A percentile compares a stretch with the other conserved stretches of the same genome.
Evolutionary conservation across 2,888 invertebrate species (phyloP).

Genomic region (Pheosia gnoma): DNA sequence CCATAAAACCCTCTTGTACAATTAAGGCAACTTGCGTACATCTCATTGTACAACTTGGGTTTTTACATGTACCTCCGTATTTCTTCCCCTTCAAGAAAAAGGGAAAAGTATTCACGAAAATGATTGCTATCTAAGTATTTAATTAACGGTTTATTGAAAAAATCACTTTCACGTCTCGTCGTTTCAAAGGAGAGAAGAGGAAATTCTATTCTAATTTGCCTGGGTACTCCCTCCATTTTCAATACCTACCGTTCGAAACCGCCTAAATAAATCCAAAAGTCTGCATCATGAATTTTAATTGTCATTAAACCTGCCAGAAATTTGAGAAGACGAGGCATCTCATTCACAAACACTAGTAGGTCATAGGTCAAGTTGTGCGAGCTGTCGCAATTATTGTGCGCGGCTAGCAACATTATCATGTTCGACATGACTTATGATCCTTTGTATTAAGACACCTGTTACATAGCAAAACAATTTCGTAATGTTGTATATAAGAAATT

Average conservation of each 20-base stretch:
- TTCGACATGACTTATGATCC: constrained; percentile 25
- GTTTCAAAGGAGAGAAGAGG: too few relatives aligned
- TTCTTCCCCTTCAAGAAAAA: background rate
- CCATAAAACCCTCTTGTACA: constrained; percentile 60
- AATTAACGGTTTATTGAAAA: too few relatives aligned
- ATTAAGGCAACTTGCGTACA: constrained; percentile 40
- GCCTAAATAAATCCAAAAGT: background rate
- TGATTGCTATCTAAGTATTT: too few relatives aligned
- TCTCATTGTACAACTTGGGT: constrained; percentile 30
- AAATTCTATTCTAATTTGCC: too few relatives aligned
- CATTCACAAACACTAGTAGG: constrained; percentile 16
- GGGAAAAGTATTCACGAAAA: too few relatives aligned
- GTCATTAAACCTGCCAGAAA: background rate
- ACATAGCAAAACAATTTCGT: background rate
- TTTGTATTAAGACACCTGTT: constrained; percentile 21
- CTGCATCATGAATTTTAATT: background rate
- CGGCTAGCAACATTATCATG: constrained; percentile 11
- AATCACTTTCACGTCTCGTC: too few relatives aligned
- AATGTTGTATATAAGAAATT: background rate
- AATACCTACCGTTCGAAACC: too few relatives aligned
- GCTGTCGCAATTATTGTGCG: constrained; percentile 21
- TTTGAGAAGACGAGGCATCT: background rate
- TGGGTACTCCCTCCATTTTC: too few relatives aligned
- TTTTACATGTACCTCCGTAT: constrained; percentile 22
- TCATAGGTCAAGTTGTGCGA: constrained; percentile 26